Evolutionary conservation across 2,797 vertebrate species (phyloP).

Genomic region (Sparidentex hasta): DNA sequence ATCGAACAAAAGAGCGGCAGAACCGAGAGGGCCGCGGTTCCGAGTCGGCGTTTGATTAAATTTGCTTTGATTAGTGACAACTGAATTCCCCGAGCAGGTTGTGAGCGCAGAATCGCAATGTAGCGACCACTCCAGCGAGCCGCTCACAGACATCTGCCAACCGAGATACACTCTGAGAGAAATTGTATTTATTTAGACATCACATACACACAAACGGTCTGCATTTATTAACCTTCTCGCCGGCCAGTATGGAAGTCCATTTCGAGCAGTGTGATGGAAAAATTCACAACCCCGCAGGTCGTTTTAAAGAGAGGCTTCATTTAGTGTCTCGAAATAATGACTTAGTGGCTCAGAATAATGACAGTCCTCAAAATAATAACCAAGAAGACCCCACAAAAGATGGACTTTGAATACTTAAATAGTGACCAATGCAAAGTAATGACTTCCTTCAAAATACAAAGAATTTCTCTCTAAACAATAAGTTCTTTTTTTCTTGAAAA

Average conservation of each 20-base stretch:
- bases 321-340: too few relatives aligned
- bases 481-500: too few relatives aligned
- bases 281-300: too few relatives aligned
- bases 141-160: conserved; percentile 4
- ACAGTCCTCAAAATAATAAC: too few relatives aligned
- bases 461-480: too few relatives aligned
- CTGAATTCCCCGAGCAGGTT: conserved; percentile 50
- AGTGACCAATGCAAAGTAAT: too few relatives aligned
- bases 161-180: background rate
- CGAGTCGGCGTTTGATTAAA: conserved; percentile 57
- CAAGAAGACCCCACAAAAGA: too few relatives aligned
- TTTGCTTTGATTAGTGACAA: conserved; percentile 71
- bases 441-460: too few relatives aligned
- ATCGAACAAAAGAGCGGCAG: conserved; percentile 57
- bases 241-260: background rate
- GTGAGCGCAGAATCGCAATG: conserved; percentile 43
- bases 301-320: too few relatives aligned
- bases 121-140: conserved; percentile 11
- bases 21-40: conserved; percentile 38
- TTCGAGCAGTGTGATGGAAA: too few relatives aligned
- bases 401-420: too few relatives aligned
- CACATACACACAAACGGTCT: conserved; percentile 10
- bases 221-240: conserved; percentile 19
- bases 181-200: conserved; percentile 24
- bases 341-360: too few relatives aligned